phyloP scores from a whole-genome alignment of 2,888 invertebrate genomes.

The Epistrophe grossulariae region DNA sequence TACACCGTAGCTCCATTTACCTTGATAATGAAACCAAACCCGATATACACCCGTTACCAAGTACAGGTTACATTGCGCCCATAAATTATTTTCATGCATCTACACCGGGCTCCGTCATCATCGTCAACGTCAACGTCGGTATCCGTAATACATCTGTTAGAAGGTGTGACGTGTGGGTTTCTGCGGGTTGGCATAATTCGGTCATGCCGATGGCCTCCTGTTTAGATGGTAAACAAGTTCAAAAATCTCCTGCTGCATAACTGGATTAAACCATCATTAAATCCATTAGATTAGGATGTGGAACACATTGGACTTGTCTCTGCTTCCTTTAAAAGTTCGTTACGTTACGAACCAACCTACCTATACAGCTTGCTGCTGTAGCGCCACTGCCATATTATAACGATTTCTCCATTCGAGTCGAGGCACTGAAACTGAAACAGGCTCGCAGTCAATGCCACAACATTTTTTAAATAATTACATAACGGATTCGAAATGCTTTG shows the following conservation, averaged over 20 bases:
- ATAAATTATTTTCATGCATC: conserved; percentile 54
- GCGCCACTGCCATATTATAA: conserved; percentile 11
- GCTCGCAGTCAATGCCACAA: conserved; percentile 23
- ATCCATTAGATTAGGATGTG: conserved; percentile 49
- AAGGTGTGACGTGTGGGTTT: conserved; percentile 46
- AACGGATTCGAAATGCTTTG: conserved; percentile 32
- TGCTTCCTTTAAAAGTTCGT: conserved; percentile 23
- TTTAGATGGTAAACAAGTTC: conserved; percentile 58
- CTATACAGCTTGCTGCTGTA: not conserved
- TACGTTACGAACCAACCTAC: not conserved
- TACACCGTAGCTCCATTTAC: conserved; percentile 66
- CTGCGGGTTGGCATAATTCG: conserved; percentile 50
- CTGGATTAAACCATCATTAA: conserved; percentile 51
- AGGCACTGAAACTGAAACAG: not conserved
- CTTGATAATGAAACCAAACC: conserved; percentile 71
- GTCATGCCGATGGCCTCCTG: conserved; percentile 65
- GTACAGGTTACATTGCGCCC: conserved; percentile 46
- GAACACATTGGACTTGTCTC: conserved; percentile 43
- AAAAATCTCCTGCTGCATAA: conserved; percentile 52
- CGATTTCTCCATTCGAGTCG: not conserved
- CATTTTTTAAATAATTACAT: conserved; percentile 62
- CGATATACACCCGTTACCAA: conserved; percentile 56
- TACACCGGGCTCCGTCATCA: conserved; percentile 4
- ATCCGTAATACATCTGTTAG: conserved; percentile 13
- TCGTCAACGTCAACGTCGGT: conserved; percentile 14